phyloP scores from a whole-genome alignment of 2,797 vertebrate genomes.

The Sciurus carolinensis region DNA sequence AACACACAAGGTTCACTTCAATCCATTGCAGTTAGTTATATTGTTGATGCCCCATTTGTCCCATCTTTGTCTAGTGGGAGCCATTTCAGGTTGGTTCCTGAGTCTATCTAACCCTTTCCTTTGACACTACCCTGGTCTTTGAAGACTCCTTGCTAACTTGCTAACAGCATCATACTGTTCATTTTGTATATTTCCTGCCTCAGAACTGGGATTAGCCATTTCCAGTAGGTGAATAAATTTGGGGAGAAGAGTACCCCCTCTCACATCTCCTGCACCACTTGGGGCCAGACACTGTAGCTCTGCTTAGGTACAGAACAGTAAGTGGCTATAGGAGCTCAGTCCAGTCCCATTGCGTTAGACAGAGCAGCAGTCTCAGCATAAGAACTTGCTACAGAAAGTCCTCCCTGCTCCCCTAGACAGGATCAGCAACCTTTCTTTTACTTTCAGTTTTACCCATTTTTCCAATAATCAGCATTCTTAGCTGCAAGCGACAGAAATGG shows the following conservation, averaged over 20 bases:
- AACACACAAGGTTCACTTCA: slow-evolving; percentile 11
- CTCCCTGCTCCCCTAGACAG: no score
- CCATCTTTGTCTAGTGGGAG: neutral
- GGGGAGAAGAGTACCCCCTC: neutral
- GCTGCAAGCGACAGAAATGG: no score
- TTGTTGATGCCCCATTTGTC: neutral
- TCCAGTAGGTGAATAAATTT: neutral
- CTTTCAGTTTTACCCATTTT: no score
- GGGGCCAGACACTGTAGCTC: neutral
- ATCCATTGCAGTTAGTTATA: neutral
- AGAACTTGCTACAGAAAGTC: no score
- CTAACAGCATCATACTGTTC: neutral
- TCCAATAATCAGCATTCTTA: no score
- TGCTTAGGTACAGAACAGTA: no score
- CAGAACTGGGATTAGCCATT: neutral
- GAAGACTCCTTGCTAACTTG: neutral
- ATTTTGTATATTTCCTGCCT: neutral
- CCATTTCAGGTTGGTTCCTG: no score
- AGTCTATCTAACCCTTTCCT: neutral
- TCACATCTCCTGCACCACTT: neutral
- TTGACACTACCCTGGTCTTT: neutral
- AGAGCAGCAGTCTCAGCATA: neutral
- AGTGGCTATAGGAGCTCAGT: neutral
- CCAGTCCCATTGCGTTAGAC: neutral
- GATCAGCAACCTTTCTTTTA: no score